Conservation (phyloP, 1,140 invertebrate species). For the Thaumatotibia leucotreta region DNA sequence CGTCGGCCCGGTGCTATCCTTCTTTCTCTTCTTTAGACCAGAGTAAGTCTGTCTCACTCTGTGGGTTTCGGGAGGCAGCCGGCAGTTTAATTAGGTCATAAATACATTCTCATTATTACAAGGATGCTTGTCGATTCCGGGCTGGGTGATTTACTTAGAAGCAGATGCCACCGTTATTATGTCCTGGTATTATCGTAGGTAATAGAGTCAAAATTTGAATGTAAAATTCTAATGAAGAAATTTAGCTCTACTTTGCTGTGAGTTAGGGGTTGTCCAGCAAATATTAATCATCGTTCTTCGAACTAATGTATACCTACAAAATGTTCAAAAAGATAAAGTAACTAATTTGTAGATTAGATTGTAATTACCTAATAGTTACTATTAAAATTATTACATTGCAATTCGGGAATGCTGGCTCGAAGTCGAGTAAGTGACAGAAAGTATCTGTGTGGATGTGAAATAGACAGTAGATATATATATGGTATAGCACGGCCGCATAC, state of each 20-base stretch:
- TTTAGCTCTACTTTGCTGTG: not conserved
- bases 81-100: constrained; percentile 75
- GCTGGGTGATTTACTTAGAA: constrained; percentile 29
- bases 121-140: constrained; percentile 30
- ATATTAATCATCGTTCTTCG: too few species aligned
- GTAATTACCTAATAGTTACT: too few species aligned
- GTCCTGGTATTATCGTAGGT: constrained; percentile 23
- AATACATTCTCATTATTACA: constrained; percentile 74
- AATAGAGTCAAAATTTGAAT: constrained; percentile 16
- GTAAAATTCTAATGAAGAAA: not conserved
- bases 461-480: too few species aligned
- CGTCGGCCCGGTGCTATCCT: constrained; percentile 37
- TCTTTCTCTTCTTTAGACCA: constrained; percentile 24
- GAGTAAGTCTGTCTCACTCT: constrained; percentile 29
- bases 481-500: too few species aligned
- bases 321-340: too few species aligned
- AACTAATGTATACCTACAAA: too few species aligned
- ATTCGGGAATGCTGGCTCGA: too few species aligned
- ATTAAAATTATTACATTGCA: too few species aligned
- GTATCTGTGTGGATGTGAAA: too few species aligned
- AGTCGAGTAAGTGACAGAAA: too few species aligned
- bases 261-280: too few species aligned
- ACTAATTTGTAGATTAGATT: too few species aligned
- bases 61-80: constrained; percentile 37
- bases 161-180: constrained; percentile 42